Percentiles rank a stretch among this genome's conserved stretches.
Conservation (phyloP, 2,888 invertebrate genomes). For the Drosophila putrida region DNA sequence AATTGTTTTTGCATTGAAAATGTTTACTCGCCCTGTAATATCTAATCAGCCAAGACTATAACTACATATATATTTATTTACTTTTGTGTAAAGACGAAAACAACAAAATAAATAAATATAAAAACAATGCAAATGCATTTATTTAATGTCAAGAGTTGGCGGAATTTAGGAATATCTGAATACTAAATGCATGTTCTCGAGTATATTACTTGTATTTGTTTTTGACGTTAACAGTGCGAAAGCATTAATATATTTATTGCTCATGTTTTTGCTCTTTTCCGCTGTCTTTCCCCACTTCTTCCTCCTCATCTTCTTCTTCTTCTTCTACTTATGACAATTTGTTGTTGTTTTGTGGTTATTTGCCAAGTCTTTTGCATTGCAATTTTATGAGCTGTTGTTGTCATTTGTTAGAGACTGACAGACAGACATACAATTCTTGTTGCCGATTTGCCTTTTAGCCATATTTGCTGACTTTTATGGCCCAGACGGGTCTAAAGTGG, state of each 20-base stretch:
- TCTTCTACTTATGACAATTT: not conserved
- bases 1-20: constrained; percentile 37
- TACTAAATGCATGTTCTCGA: not conserved
- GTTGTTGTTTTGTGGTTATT: constrained; percentile 22
- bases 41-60: constrained; percentile 52
- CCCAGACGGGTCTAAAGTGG: constrained; percentile 22
- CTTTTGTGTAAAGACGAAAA: constrained; percentile 31
- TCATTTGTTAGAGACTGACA: constrained; percentile 38
- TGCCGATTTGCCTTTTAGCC: constrained; percentile 30
- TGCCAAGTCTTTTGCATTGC: constrained; percentile 53
- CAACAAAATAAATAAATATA: constrained; percentile 23
- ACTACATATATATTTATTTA: constrained; percentile 25
- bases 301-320: not conserved
- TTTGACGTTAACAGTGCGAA: constrained; percentile 32
- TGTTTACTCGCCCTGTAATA: constrained; percentile 48
- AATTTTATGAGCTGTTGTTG: constrained; percentile 56
- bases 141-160: constrained; percentile 64
- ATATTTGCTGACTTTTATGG: constrained; percentile 41
- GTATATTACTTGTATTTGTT: constrained; percentile 10
- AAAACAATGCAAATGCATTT: constrained; percentile 60
- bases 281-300: not conserved
- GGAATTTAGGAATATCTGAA: constrained; percentile 32
- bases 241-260: constrained; percentile 39
- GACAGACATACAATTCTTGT: constrained; percentile 27
- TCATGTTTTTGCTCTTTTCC: not conserved